A percentile compares a stretch with the other conserved stretches of the same genome.
These are phyloP conservation scores for human (Homo sapiens) DNA, from an alignment of 2,113 vertebrate species.

Conservation along the genomic window GRCh38 chr4:55958501-55959000, in stretches of 20 bases:
- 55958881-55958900: too few relatives aligned
- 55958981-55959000: too few relatives aligned
- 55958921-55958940: too few relatives aligned
- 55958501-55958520: not conserved
- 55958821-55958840: too few relatives aligned
- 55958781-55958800: not conserved
- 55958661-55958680: not conserved
- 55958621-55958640: not conserved
- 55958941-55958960: too few relatives aligned
- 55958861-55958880: too few relatives aligned
- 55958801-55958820: too few relatives aligned
- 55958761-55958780: not conserved
- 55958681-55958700: not conserved
- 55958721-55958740: not conserved
- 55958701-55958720: not conserved
- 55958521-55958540: not conserved
- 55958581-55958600: not conserved
- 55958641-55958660: not conserved
- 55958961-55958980: too few relatives aligned
- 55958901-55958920: too few relatives aligned
- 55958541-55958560: not conserved
- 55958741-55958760: not conserved
- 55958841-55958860: too few relatives aligned
- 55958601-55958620: not conserved
- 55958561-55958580: not conserved